phyloP scores from a whole-genome alignment of 2,113 vertebrate genomes.

The Pelecanoides urinatrix region DNA sequence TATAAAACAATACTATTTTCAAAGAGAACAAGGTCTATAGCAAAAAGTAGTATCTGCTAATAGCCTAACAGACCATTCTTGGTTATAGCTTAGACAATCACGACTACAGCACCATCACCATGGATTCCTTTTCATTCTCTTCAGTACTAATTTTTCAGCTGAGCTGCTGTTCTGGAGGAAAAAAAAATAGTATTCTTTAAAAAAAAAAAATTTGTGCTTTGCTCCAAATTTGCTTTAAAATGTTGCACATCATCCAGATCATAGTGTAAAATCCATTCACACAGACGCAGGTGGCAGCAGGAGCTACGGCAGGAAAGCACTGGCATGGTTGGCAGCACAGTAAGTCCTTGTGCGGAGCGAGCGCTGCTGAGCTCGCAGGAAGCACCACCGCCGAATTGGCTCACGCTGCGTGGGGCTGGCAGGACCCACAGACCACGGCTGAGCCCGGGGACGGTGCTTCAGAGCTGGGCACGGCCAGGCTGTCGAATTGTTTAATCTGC shows the following conservation, averaged over 20 bases:
- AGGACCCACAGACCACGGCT: background rate
- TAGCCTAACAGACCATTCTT: background rate
- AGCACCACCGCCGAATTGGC: fast-evolving
- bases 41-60: background rate
- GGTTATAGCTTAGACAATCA: background rate
- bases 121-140: background rate
- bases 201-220: background rate
- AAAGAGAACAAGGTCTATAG: background rate
- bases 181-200: background rate
- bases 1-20: background rate
- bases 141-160: background rate
- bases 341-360: background rate
- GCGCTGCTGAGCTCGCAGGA: background rate
- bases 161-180: background rate
- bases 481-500: background rate
- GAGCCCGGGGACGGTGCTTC: background rate
- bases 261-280: fast-evolving
- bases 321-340: background rate
- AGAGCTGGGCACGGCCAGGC: background rate
- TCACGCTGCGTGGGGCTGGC: background rate
- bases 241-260: background rate
- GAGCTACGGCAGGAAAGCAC: background rate
- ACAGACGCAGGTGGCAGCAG: background rate
- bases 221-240: background rate
- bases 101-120: background rate